Evolutionary conservation across 2,888 invertebrate species (phyloP), one percentile per base, ranked within the genome.

Genomic region (Nymphalis urticae): DNA sequence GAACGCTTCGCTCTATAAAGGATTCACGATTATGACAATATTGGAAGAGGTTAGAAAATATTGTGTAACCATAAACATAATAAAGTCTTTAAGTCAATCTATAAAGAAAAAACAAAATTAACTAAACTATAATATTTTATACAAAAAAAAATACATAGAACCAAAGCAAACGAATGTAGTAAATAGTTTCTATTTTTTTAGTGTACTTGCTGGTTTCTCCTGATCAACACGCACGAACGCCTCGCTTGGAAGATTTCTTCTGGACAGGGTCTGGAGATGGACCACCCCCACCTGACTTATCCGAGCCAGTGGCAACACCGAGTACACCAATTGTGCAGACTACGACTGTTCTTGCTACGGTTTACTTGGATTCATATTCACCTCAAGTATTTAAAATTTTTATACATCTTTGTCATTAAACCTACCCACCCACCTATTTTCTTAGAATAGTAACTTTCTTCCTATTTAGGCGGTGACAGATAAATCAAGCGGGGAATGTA

Each of bases 241-340:
- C 92, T 21, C 94, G 95, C 56, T 88, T 97, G 68, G 97, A 97
- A 79, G 97, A 97, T 84, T 97, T 97, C 87, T 96, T 97, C 85
- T 97, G 97, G 97, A 97, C 97, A 0, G 97, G 97, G 0, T 96
- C 96, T 0, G 97, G 97, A 0, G 97, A 97, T 81, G 97, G 96
- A 0, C 95, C 95, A 0, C 93, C 95, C 10, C 93, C 94, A 0
- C 92, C 93, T 76, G 94, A 88, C 78, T 90, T 90, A 58, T 94
- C 93, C 68, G 84, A 77, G 71, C 84, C 91, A 2, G 73, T 78
- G 1, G 84, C 88, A 1, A 78, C 85, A 5, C 90, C 92, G 0
- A 79, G 88, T 9, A 87, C 87, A 9, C 90, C 94, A 0, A 93
- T 95, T 10, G 93, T 95, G 53, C 94, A 94, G 61, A 94, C 95